phyloP scores from a whole-genome alignment of 2,888 invertebrate genomes.

The Polylopha cassiicola region DNA sequence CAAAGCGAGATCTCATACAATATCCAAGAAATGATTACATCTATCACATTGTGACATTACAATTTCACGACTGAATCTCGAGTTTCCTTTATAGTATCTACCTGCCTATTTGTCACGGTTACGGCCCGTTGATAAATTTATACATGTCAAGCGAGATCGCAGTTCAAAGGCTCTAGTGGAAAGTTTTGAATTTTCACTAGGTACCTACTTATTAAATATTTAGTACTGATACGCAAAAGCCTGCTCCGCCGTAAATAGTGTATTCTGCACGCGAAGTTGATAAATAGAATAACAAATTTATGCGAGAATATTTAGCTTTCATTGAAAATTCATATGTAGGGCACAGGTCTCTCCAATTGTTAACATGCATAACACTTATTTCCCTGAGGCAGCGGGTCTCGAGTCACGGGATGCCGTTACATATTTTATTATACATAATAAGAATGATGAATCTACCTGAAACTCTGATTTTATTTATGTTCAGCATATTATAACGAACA shows the following conservation, averaged over 20 bases:
- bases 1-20: conserved; percentile 22
- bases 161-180: conserved; percentile 12
- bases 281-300: conserved; percentile 1
- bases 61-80: conserved; percentile 26
- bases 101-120: conserved; percentile 11
- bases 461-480: conserved; percentile 18
- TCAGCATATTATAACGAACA: conserved; percentile 16
- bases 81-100: conserved; percentile 27
- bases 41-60: conserved; percentile 24
- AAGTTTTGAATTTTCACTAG: too few relatives aligned
- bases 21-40: conserved; percentile 26
- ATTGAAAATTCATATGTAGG: conserved; percentile 9
- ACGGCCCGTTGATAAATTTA: conserved; percentile 35
- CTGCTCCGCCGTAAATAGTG: too few relatives aligned
- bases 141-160: conserved; percentile 41
- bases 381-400: conserved; percentile 11
- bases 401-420: conserved; percentile 6
- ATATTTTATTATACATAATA: conserved; percentile 18
- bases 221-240: too few relatives aligned
- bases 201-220: too few relatives aligned
- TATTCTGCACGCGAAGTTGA: background rate
- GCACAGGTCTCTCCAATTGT: conserved; percentile 2
- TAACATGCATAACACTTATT: conserved; percentile 17
- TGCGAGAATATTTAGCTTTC: conserved; percentile 1
- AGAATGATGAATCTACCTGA: conserved; percentile 17